These are phyloP conservation scores for Eilema griseolum DNA, from an alignment of 2,888 invertebrate genomes.

Conservation along the genomic window DNA sequence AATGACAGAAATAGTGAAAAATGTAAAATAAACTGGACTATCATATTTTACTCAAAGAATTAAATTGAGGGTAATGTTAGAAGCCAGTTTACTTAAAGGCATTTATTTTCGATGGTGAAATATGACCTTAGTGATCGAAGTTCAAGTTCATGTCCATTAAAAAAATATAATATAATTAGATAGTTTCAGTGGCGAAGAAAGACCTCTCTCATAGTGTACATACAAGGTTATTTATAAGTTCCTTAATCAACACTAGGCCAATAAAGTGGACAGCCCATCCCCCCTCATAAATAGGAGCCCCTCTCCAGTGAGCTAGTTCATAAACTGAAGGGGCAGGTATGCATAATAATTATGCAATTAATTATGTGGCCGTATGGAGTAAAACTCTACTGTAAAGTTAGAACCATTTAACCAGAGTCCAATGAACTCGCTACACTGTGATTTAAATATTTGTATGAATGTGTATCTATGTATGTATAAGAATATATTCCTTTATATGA, in stretches of 20 bases:
- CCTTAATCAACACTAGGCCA: background rate
- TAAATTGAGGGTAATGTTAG: no score
- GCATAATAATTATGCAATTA: slow-evolving; percentile 1
- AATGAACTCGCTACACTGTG: no score
- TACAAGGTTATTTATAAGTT: background rate
- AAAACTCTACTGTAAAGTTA: background rate
- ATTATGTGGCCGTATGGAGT: background rate
- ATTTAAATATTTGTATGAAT: no score
- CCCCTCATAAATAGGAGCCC: background rate
- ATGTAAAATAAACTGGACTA: background rate
- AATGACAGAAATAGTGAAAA: background rate
- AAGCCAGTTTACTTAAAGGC: background rate
- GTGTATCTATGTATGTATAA: no score
- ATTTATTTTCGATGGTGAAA: background rate
- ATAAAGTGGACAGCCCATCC: background rate
- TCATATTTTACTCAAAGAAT: background rate
- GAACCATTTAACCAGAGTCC: background rate
- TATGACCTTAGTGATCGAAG: background rate
- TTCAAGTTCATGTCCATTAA: background rate
- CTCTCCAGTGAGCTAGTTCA: background rate
- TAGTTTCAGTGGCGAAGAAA: background rate
- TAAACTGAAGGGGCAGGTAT: background rate
- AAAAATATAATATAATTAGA: background rate
- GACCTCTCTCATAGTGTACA: background rate
- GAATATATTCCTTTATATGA: no score